phyloP scores from a whole-genome alignment of 2,797 vertebrate genomes.

The Acrossocheilus wenchowensis region DNA sequence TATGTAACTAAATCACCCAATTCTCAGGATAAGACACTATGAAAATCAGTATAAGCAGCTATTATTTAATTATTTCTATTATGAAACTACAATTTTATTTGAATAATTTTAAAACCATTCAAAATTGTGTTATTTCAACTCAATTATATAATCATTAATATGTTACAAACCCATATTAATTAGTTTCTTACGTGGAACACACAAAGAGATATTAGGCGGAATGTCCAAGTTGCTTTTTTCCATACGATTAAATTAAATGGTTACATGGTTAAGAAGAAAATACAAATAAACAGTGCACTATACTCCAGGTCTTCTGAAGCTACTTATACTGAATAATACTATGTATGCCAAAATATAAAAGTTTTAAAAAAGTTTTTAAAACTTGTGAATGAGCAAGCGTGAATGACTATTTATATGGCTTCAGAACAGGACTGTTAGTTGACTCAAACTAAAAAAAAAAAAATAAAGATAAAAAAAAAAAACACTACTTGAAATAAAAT shows the following conservation, averaged over 20 bases:
- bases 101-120: neutral
- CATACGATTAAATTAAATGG: neutral
- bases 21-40: neutral
- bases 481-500: no score
- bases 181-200: neutral
- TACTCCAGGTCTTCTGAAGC: neutral
- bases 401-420: no score
- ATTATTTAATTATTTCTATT: neutral
- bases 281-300: neutral
- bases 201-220: neutral
- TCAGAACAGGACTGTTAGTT: no score
- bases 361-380: neutral
- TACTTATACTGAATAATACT: neutral
- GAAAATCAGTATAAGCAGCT: neutral
- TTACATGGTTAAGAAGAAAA: no score
- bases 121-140: neutral
- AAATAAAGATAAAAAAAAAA: no score
- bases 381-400: no score
- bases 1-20: neutral
- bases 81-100: neutral
- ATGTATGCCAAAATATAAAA: neutral
- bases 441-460: no score
- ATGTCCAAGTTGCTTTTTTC: neutral
- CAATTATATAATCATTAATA: neutral
- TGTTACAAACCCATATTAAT: neutral